Base-by-base conservation (phyloP, 1,140 invertebrate genomes). In the Euglossa dilemma region DNA sequence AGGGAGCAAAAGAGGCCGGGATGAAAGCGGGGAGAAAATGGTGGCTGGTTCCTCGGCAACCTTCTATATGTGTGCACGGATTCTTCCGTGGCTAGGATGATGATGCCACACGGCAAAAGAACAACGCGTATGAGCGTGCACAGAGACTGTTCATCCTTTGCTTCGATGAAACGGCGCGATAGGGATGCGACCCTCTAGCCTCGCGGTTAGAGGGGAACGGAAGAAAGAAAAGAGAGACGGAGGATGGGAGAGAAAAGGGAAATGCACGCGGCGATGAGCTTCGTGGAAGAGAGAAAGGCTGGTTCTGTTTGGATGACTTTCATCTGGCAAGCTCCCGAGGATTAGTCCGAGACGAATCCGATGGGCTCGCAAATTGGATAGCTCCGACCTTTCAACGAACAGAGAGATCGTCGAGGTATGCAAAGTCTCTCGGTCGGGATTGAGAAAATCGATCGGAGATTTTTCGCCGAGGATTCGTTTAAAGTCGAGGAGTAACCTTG, bases 101-200 rank as follows among this genome's bases (percentile, higher is more conserved):
- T 66, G 71, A 64, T 73, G 36, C 71, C 52, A 25, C 50, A 59
- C 28, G 64, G 28, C 12, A 47, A 75, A 77, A 67, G 54, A 59
- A 69, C n/a, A 76, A 78, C 36, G 54, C 23, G 50, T 16, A 54
- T 59, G 50, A 16, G 36, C 36, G 52, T 14, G 20, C 75, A 72
- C 20, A 23, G 36, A 43, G 50, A 23, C 74, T 67, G 45, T 81
- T 67, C 52, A 25, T 52, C 50, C 67, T 71, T 45, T 47, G 56
- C 57, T 23, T 67, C 81, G 86, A 88, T 84, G 80, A 85, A 89
- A 89, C 85, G 67, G 83, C 67, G 67, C 80, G 86, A 80, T 84
- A 76, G 75, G 56, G 85, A 75, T 57, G 59, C 72, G 25, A 56
- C 52, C 52, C 61, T 47, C 11, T 45, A 43, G n/a, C 67, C 18